phyloP scores from a whole-genome alignment of 2,888 invertebrate genomes.

The Adela reaumurella region DNA sequence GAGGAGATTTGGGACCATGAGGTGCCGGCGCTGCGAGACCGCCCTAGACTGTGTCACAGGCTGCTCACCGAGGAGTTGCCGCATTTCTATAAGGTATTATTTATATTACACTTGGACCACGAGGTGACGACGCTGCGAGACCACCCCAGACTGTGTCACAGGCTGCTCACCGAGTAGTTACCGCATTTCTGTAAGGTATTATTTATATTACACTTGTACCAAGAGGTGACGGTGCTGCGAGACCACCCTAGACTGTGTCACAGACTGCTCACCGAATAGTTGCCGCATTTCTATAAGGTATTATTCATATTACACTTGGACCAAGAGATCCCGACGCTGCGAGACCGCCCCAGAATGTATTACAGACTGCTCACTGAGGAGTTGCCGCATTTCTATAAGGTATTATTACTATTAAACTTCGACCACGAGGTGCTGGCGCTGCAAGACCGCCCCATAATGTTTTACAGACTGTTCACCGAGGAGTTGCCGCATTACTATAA shows the following conservation, averaged over 20 bases:
- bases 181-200: conserved; percentile 28
- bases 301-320: too few relatives aligned
- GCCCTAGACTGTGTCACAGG: conserved; percentile 23
- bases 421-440: too few relatives aligned
- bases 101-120: too few relatives aligned
- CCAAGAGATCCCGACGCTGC: conserved; percentile 18
- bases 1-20: conserved; percentile 34
- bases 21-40: conserved; percentile 12
- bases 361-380: conserved; percentile 21
- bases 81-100: conserved; percentile 27
- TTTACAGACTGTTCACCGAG: too few relatives aligned
- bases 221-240: conserved; percentile 18
- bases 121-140: conserved; percentile 18
- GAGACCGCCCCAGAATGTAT: conserved; percentile 21
- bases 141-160: conserved; percentile 23
- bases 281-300: conserved; percentile 28
- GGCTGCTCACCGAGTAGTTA: conserved; percentile 21
- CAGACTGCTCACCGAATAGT: conserved; percentile 20
- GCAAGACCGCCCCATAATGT: too few relatives aligned
- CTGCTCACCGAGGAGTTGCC: conserved; percentile 23
- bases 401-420: too few relatives aligned
- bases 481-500: too few relatives aligned
- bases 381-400: conserved; percentile 29
- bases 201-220: too few relatives aligned
- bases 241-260: conserved; percentile 23